Base-by-base conservation (phyloP, 1,140 invertebrate genomes). In the Drosophila ficusphila region DNA sequence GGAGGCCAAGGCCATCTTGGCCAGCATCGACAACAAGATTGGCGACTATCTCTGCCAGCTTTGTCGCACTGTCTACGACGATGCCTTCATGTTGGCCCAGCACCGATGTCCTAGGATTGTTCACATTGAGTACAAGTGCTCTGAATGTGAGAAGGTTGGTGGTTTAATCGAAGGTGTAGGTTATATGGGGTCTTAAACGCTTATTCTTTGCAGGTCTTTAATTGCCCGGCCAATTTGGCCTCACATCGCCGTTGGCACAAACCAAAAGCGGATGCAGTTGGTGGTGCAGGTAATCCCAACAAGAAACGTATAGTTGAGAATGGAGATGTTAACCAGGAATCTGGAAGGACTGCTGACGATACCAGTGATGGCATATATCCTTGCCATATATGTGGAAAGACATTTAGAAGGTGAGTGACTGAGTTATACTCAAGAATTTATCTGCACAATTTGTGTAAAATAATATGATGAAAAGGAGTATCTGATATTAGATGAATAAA, bases 211-310 rank as follows among this genome's bases (percentile, higher is more conserved):
- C 46, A 85, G 81, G 96, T 98, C 0, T 99, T 99, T 93, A 99
- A 98, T 91, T 99, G 98, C 92, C 98, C 98, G 0, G 98, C 98
- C 4, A 99, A 99, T 91, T 92, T 99, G 68, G 98, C 98, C 0
- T 99, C 98, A 0, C 98, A 99, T 92, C 94, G 98, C 18, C 93
- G 98, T 21, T 99, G 98, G 98, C 98, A 99, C 91, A 98, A 98
- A 83, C 98, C 98, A 9, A 91, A 91, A 36, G 76, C 83, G 7
- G 90, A 91, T 8, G 47, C 82, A 3, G 12, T 14, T 14, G 29
- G 34, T 0, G 52, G 8, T n/a, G 0, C 31, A 7, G 31, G 5
- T 12, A 71, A 81, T 52, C 39, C 79, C 5, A 42, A 48, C 51
- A 90, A 82, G 39, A 88, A 82, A 41, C 47, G 74, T 0, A 19